Evolutionary conservation across 1,140 invertebrate genomes (phyloP), one percentile per base, ranked within the genome.

Genomic region (Asbolus verrucosus): DNA sequence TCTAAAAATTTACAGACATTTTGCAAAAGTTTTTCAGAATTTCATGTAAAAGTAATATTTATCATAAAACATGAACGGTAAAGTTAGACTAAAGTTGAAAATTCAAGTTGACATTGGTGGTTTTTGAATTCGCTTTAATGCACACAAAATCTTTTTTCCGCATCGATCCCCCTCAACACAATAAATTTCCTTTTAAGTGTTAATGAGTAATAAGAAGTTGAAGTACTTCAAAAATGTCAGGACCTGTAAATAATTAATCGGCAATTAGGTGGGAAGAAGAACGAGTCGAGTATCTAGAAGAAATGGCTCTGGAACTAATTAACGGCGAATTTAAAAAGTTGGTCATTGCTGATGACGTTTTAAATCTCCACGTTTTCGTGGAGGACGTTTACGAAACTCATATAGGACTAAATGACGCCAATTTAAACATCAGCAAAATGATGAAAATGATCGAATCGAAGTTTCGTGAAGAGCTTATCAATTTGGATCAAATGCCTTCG

Each of bases 341-440:
- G 18, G 81, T 90, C 1, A 84, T 86, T 19, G 87, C 87, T 61
- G 84, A 85, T 9, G 81, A 83, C 6, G 84, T 86, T 6, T 76
- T 90, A 4, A 84, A 85, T 69, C 73, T 89, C 43, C 83, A 85
- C 74, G 85, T 89, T 43, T 88, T 86, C 74, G 82, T 90, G 14
- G 87, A 90, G 75, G 87, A 88, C 61, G 84, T 89, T 6, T 91
- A 89, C 74, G 87, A 89, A 75, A 83, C 83, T 69, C 82, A 87
- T 30, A 83, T 90, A 65, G 86, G 79, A 60, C 81, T 81, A 70
- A 89, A 84, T 77, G 86, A 86, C 72, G 84, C 74, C 67, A 82
- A 83, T 67, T 81, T 85, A 46, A 84, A 81, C 72, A 82, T 79
- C 50, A 86, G 80, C 73, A 81, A 79, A 72, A 89, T 86, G 82